Percentiles rank a stretch among this genome's conserved stretches.
These are phyloP conservation scores for Camponotus pennsylvanicus DNA, from an alignment of 1,140 invertebrate species.

Conservation along the genomic window DNA sequence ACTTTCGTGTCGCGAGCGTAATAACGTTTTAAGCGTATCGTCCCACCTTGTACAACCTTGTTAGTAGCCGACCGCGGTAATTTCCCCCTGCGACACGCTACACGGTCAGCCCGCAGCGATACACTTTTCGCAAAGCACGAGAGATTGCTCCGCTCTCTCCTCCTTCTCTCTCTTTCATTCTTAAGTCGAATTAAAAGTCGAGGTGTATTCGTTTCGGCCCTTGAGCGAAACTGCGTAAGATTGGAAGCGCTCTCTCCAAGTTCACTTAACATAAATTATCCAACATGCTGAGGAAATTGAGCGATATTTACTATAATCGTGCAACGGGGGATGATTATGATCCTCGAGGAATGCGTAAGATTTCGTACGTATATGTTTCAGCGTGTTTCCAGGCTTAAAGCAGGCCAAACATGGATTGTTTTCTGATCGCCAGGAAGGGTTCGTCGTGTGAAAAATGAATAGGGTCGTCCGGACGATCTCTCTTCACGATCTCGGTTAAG, in stretches of 20 bases:
- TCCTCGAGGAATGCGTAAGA: not conserved
- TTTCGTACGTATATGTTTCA: not conserved
- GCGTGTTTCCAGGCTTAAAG: not conserved
- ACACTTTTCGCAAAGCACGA: slow-evolving; percentile 47
- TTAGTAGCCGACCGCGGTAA: slow-evolving; percentile 49
- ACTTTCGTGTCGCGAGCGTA: slow-evolving; percentile 58
- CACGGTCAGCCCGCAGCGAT: slow-evolving; percentile 50
- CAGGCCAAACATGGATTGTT: not conserved
- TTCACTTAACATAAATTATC: slow-evolving; percentile 51
- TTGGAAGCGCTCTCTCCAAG: not conserved
- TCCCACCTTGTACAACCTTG: slow-evolving; percentile 61
- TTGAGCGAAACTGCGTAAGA: slow-evolving; percentile 38
- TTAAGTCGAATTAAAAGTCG: slow-evolving; percentile 42
- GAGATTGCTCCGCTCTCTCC: not conserved
- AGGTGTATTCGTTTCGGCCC: slow-evolving; percentile 8
- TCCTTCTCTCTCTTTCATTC: not conserved
- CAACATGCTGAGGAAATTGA: slow-evolving; percentile 28
- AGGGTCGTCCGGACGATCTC: too few species aligned
- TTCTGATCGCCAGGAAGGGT: not conserved
- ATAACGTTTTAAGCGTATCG: slow-evolving; percentile 63
- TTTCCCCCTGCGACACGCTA: slow-evolving; percentile 57
- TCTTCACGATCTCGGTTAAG: not conserved
- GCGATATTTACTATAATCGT: not conserved
- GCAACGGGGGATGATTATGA: not conserved
- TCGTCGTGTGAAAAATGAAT: slow-evolving; percentile 4